A percentile compares a stretch with the other conserved stretches of the same genome.
These are phyloP conservation scores for Altica lythri DNA, from an alignment of 2,888 invertebrate species.

Conservation along the genomic window DNA sequence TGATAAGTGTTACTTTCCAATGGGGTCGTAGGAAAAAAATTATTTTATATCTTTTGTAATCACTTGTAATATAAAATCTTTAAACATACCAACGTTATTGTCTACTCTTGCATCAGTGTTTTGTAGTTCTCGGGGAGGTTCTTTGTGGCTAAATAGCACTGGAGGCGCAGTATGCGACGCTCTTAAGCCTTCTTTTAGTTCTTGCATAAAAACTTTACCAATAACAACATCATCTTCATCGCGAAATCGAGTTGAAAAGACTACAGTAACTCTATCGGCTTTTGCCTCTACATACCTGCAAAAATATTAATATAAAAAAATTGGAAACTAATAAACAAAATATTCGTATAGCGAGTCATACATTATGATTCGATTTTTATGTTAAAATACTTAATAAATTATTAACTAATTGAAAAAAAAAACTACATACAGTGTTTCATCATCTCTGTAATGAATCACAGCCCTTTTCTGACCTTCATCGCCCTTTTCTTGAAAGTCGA, in stretches of 20 bases:
- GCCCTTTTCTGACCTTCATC: constrained; percentile 91
- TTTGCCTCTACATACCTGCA: constrained; percentile 96
- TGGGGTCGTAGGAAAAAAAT: too few relatives aligned
- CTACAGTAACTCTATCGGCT: constrained; percentile 97
- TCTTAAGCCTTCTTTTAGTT: constrained; percentile 95
- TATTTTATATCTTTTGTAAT: too few relatives aligned
- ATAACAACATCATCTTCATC: constrained; percentile 98
- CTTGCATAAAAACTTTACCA: constrained; percentile 99
- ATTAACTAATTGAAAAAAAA: neutral
- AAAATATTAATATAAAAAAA: too few relatives aligned
- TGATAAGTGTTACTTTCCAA: too few relatives aligned
- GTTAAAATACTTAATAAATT: neutral
- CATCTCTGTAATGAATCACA: constrained; percentile 97
- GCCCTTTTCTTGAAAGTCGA: constrained; percentile 94
- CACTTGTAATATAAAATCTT: too few relatives aligned
- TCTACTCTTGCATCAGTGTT: constrained; percentile 94
- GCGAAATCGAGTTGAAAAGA: constrained; percentile 98
- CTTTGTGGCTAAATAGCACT: constrained; percentile 90
- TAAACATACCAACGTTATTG: constrained; percentile 72
- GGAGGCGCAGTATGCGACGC: constrained; percentile 92
- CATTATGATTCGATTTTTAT: neutral
- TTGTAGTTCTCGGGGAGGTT: constrained; percentile 93
- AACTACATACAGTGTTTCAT: constrained; percentile 92
- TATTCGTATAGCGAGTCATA: too few relatives aligned
- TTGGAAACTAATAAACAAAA: too few relatives aligned